These are phyloP conservation scores for Pachycephus smyrnensis DNA, from an alignment of 2,888 invertebrate species.

Conservation along the genomic window DNA sequence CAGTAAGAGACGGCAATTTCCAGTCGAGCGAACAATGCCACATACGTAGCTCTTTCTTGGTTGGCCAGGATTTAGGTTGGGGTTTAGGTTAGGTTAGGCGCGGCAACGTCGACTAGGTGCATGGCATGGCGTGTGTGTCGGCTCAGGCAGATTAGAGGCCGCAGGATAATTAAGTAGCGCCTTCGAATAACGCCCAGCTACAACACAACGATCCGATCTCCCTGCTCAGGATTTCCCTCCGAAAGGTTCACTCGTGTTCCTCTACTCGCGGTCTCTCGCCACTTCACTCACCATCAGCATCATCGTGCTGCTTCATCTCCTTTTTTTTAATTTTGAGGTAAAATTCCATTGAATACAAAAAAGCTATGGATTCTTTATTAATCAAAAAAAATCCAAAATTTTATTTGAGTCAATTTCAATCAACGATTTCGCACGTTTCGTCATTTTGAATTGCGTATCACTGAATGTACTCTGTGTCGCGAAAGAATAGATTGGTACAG, in stretches of 20 bases:
- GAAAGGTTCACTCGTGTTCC: slow-evolving; percentile 24
- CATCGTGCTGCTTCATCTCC: not conserved
- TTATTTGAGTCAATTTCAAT: not conserved
- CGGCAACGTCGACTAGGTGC: slow-evolving; percentile 33
- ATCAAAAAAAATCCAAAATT: not conserved
- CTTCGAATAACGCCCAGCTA: slow-evolving; percentile 61
- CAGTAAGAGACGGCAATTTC: not conserved
- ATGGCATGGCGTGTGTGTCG: slow-evolving; percentile 58
- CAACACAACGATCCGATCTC: slow-evolving; percentile 45
- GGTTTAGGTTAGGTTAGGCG: slow-evolving; percentile 21
- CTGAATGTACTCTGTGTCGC: not conserved
- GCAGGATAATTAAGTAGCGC: slow-evolving; percentile 66
- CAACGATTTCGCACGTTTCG: not conserved
- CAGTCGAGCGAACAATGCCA: not conserved
- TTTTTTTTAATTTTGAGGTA: not conserved
- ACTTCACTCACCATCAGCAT: slow-evolving; percentile 26
- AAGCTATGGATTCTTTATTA: not conserved
- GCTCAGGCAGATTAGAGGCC: slow-evolving; percentile 64
- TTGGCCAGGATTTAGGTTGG: slow-evolving; percentile 40
- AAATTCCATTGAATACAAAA: not conserved
- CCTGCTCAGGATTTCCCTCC: slow-evolving; percentile 45
- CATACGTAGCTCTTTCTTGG: slow-evolving; percentile 17
- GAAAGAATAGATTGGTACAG: not conserved
- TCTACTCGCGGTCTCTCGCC: not conserved
- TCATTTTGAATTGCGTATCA: not conserved